These are phyloP conservation scores for Festucalex cinctus DNA, from an alignment of 2,113 vertebrate genomes.

Conservation along the genomic window DNA sequence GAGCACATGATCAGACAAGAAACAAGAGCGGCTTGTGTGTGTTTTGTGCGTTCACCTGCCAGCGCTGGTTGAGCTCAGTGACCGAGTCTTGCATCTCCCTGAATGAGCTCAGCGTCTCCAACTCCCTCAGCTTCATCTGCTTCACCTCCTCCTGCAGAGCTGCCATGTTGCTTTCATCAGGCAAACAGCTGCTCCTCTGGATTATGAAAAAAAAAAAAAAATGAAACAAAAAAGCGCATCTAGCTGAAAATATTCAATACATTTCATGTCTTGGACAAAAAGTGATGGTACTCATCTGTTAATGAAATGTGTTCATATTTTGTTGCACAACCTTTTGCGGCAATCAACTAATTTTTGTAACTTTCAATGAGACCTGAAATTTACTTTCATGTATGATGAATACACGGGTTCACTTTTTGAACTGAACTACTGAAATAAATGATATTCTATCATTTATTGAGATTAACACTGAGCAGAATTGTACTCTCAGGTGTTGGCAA, in stretches of 20 bases:
- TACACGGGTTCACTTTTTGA: no score
- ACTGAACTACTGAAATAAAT: no score
- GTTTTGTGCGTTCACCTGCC: constrained; percentile 81
- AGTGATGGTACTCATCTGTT: no score
- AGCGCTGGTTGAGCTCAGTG: constrained; percentile 87
- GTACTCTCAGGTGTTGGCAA: no score
- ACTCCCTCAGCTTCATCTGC: constrained; percentile 83
- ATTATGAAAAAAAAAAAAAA: constrained; percentile 5
- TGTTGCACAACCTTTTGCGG: neutral
- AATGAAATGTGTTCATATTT: neutral
- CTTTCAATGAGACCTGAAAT: no score
- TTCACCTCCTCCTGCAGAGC: constrained; percentile 88
- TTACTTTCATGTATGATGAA: no score
- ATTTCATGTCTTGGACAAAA: neutral
- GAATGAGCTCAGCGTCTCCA: constrained; percentile 80
- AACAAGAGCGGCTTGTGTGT: neutral
- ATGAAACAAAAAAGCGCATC: neutral
- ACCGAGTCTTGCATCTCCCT: constrained; percentile 84
- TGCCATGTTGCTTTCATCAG: constrained; percentile 86
- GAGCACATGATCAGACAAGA: neutral
- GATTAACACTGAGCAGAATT: neutral
- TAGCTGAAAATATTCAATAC: neutral
- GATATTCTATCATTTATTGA: no score
- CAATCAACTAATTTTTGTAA: no score
- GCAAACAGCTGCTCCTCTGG: constrained; percentile 83